phyloP scores from a whole-genome alignment of 2,888 invertebrate genomes.

The Drosophila pegasa region DNA sequence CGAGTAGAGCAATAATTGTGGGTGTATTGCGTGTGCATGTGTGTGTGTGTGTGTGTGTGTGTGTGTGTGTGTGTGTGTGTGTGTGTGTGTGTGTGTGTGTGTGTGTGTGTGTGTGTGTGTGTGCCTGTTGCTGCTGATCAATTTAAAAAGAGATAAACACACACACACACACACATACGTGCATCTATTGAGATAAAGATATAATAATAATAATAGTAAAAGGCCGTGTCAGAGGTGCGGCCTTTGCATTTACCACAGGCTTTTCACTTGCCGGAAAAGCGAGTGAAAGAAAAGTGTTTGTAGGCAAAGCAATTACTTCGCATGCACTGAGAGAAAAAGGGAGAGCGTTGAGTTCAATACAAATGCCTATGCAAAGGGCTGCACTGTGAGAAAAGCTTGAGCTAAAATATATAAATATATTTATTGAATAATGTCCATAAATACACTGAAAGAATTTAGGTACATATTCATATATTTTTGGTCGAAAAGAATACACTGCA shows the following conservation, averaged over 20 bases:
- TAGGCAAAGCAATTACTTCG: neutral
- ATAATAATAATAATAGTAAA: no score
- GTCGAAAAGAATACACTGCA: no score
- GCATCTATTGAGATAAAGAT: constrained; percentile 14
- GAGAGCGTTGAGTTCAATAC: neutral
- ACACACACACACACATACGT: neutral
- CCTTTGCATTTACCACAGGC: constrained; percentile 4
- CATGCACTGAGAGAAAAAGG: neutral
- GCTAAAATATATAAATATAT: no score
- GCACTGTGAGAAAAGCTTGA: neutral
- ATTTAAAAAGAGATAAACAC: constrained; percentile 28
- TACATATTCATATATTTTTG: no score
- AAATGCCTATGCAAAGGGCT: neutral
- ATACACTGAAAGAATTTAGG: neutral
- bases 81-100: neutral
- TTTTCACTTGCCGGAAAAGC: constrained; percentile 14
- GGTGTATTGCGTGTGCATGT: constrained; percentile 21
- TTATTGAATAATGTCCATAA: neutral
- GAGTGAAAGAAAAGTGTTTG: constrained; percentile 3
- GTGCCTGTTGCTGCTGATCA: constrained; percentile 29
- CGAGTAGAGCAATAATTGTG: constrained; percentile 40
- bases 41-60: neutral
- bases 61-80: neutral
- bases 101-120: neutral
- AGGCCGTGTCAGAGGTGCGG: constrained; percentile 4